These are phyloP conservation scores for Eilema caniola DNA, from an alignment of 2,888 invertebrate species.

Conservation along the genomic window DNA sequence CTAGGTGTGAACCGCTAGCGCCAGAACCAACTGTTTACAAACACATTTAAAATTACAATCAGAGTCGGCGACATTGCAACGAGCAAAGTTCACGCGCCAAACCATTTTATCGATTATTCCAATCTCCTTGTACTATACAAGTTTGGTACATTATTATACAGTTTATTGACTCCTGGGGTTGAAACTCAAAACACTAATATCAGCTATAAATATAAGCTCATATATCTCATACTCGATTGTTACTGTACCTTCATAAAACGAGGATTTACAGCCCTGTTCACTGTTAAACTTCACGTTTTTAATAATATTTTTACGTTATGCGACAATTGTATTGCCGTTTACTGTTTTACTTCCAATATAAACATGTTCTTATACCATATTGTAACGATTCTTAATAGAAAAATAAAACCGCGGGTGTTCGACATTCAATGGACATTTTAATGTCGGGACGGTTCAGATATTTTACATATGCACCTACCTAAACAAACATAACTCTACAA, in stretches of 20 bases:
- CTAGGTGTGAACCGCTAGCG: constrained; percentile 53
- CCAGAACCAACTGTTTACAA: constrained; percentile 63
- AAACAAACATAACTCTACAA: constrained; percentile 1
- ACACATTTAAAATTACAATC: constrained; percentile 84
- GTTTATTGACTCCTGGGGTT: constrained; percentile 45
- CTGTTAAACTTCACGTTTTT: constrained; percentile 35
- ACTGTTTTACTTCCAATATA: constrained; percentile 30
- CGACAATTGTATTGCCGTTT: constrained; percentile 28
- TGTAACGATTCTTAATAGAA: constrained; percentile 17
- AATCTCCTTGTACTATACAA: constrained; percentile 63
- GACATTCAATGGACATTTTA: constrained; percentile 16
- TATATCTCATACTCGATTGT: constrained; percentile 47
- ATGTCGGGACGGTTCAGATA: constrained; percentile 3
- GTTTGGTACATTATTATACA: constrained; percentile 25
- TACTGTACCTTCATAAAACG: constrained; percentile 43
- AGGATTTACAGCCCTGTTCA: constrained; percentile 44
- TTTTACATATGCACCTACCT: neutral
- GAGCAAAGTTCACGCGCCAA: constrained; percentile 78
- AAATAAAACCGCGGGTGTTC: constrained; percentile 29
- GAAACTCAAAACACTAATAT: constrained; percentile 30
- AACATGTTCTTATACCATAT: constrained; percentile 17
- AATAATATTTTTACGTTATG: constrained; percentile 44
- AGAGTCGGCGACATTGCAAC: constrained; percentile 72
- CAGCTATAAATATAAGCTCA: constrained; percentile 46
- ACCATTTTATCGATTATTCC: constrained; percentile 74